Evolutionary conservation across 2,113 vertebrate species (phyloP).

Genomic region (Orycteropus afer): DNA sequence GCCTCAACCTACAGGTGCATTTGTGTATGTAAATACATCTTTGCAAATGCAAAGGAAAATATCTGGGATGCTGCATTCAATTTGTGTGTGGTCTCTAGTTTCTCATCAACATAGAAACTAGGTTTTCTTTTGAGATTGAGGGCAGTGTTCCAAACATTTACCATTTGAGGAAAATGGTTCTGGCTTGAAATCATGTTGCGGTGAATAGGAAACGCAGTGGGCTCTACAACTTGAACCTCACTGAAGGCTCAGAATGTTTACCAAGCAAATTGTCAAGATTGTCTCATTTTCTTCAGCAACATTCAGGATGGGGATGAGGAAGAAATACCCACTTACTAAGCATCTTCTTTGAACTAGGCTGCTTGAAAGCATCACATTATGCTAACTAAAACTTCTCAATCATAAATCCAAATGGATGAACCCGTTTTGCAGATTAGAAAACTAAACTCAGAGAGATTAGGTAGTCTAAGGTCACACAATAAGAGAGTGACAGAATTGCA

Average conservation of each 20-base stretch:
- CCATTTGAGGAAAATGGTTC: not conserved
- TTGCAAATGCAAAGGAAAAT: not conserved
- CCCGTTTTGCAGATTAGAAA: not conserved
- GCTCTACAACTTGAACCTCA: not conserved
- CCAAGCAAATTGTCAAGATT: not conserved
- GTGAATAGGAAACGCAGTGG: not conserved
- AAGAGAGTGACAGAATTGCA: not conserved
- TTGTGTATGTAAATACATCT: not conserved
- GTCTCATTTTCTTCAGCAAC: not conserved
- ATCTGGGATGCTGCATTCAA: not conserved
- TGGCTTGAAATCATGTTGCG: not conserved
- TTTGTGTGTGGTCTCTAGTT: constrained; percentile 40
- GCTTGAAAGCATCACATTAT: too few species aligned
- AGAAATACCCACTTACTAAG: not conserved
- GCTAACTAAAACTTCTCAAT: not conserved
- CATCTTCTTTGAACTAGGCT: not conserved
- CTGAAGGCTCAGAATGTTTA: not conserved
- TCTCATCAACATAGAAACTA: not conserved
- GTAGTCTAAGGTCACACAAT: not conserved
- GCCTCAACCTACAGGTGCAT: not conserved
- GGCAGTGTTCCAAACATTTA: not conserved
- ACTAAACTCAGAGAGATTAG: not conserved
- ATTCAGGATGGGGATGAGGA: not conserved
- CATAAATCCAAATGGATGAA: not conserved
- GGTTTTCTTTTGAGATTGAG: not conserved